A percentile compares a stretch with the other conserved stretches of the same genome.
phyloP scores from a whole-genome alignment of 2,888 invertebrate genomes.

The Acanthococcus lagerstroemiae region DNA sequence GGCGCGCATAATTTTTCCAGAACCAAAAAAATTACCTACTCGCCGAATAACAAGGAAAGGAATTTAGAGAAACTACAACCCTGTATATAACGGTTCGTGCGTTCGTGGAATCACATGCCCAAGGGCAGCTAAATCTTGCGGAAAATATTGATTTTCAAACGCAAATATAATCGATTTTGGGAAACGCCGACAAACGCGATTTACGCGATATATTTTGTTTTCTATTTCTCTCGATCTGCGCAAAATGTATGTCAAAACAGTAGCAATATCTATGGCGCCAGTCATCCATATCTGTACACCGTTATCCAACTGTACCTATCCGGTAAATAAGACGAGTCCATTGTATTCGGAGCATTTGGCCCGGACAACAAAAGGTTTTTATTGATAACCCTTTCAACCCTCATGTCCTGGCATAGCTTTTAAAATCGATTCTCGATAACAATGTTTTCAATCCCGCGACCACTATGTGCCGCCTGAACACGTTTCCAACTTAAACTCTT shows the following conservation, averaged over 20 bases:
- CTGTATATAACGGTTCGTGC: too few relatives aligned
- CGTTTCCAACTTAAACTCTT: too few relatives aligned
- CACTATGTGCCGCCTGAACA: background rate
- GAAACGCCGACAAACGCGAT: too few relatives aligned
- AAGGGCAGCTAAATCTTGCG: too few relatives aligned
- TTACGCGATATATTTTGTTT: too few relatives aligned
- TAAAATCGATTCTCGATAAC: conserved; percentile 10
- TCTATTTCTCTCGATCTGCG: background rate
- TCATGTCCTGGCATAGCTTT: background rate
- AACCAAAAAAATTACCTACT: too few relatives aligned
- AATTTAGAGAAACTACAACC: too few relatives aligned
- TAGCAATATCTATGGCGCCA: background rate
- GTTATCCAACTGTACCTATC: background rate
- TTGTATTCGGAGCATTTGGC: background rate
- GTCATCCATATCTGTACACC: background rate
- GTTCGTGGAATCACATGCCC: too few relatives aligned
- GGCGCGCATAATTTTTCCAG: too few relatives aligned
- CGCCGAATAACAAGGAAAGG: too few relatives aligned
- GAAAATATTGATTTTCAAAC: too few relatives aligned
- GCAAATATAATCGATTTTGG: too few relatives aligned
- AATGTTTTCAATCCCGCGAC: background rate
- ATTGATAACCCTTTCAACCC: background rate
- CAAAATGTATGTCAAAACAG: background rate
- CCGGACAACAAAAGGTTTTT: background rate
- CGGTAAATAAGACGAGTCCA: background rate